Conservation (phyloP, 2,888 invertebrate genomes). For the Anthoptus insignis region DNA sequence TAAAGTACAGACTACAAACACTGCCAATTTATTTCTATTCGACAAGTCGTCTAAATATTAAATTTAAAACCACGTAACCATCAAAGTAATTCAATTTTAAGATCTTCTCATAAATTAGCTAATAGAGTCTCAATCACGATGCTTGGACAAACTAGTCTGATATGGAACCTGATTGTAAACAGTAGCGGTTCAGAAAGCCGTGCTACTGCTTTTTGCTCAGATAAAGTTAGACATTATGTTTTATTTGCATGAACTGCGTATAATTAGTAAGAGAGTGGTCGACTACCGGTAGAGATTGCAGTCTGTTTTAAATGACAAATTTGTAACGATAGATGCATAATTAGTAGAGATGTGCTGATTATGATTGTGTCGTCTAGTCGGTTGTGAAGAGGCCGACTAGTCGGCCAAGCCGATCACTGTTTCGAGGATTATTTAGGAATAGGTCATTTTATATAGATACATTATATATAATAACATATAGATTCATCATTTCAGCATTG, state of each 20-base stretch:
- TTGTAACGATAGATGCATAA: conserved; percentile 43
- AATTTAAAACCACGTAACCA: no score
- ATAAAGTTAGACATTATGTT: conserved; percentile 40
- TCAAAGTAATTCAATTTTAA: conserved; percentile 4
- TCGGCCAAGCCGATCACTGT: no score
- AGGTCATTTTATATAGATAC: no score
- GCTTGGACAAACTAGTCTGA: conserved; percentile 31
- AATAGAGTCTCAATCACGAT: conserved; percentile 14
- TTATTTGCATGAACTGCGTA: conserved; percentile 43
- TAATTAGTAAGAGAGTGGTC: conserved; percentile 42
- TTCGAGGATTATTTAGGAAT: no score
- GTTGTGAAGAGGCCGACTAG: no score
- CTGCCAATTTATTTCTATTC: no score
- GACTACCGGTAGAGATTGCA: conserved; percentile 43
- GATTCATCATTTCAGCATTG: no score
- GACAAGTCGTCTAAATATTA: no score
- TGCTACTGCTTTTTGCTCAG: conserved; percentile 32
- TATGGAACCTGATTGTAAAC: conserved; percentile 24
- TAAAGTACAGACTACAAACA: no score
- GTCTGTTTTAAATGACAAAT: conserved; percentile 42
- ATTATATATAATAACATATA: no score
- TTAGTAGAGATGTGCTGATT: no score
- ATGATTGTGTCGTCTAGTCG: no score
- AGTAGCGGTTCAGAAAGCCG: conserved; percentile 37
- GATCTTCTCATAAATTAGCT: conserved; percentile 5